Percentiles rank a stretch among this genome's conserved stretches.
Conservation (phyloP, 2,797 vertebrate genomes). For the Chelonia mydas region DNA sequence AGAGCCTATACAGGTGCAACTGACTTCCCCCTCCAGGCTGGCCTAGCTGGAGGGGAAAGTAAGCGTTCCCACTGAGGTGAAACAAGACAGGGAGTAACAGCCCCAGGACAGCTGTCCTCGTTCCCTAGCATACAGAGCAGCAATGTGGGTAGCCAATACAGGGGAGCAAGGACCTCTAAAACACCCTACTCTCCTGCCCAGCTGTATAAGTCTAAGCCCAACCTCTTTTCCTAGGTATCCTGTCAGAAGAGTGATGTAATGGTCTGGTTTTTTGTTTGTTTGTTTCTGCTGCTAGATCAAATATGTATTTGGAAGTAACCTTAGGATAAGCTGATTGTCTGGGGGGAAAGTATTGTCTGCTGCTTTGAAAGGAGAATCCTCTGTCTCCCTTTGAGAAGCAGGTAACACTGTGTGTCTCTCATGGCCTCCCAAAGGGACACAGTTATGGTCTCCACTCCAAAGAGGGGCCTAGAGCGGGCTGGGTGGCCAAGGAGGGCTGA, state of each 20-base stretch:
- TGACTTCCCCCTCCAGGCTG: background rate
- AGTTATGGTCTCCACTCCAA: background rate
- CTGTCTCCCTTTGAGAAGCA: background rate
- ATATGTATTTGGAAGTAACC: background rate
- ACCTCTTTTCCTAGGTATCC: background rate
- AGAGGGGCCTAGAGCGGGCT: background rate
- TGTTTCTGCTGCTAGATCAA: background rate
- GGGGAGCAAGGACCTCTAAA: background rate
- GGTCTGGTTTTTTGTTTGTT: background rate
- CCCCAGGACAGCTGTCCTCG: background rate
- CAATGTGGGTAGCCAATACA: background rate
- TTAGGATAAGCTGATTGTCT: background rate
- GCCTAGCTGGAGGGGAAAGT: background rate
- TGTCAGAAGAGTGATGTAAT: background rate
- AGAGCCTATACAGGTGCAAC: background rate
- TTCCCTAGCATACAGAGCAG: background rate
- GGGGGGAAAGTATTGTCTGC: background rate
- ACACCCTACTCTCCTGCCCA: background rate
- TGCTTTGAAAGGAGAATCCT: background rate
- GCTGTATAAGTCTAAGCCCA: background rate
- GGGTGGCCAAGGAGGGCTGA: background rate
- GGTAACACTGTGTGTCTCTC: background rate
- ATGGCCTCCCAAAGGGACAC: background rate
- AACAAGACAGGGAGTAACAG: background rate
- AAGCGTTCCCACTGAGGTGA: background rate